Evolutionary conservation across 2,888 invertebrate species (phyloP), one percentile per base, ranked within the genome.

Genomic region (Drosophila siamana): DNA sequence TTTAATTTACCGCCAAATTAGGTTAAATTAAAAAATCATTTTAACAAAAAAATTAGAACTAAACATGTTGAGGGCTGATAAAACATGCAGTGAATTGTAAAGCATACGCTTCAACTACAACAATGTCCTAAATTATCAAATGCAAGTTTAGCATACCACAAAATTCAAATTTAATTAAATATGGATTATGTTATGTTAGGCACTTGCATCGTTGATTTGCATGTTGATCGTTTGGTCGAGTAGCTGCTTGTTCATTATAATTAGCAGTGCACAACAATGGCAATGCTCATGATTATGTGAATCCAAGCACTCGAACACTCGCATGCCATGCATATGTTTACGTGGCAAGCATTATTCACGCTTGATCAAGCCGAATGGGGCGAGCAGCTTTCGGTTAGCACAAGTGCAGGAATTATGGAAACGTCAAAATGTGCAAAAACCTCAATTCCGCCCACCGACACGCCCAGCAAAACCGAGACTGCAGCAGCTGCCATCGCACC

Each of bases 331-430:
- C 22, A 11, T 16, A 48, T 57, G 24, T 28, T 9, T 22, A 13
- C 36, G 36, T 38, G 36, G 13, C 41, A 38, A 38, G 38, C 4
- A 28, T 48, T n/a, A 61, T 50, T 67, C 56, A 59, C 50, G 75
- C 69, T 74, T 50, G 64, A 64, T 74, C 69, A 50, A 50, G 60
- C 56, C 33, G 63, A 73, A 68, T 60, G 11, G 44, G 52, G 26
- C 48, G 67, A 57, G 11, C 41, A 48, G 72, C 41, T 60, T 59
- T 56, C 52, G 66, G 55, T 70, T 54, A 50, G 44, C 59, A 22
- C 38, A 71, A 57, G 9, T 61, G 51, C 62, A 38, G 43, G n/a
- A 55, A 60, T 67, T 48, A 50, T 63, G 51, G 26, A 36, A 60
- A 38, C 38, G 28, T 46, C 43, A 40, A 11, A 30, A 51, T 28